Evolutionary conservation across 2,797 vertebrate species (phyloP).

Genomic region (Anguilla megastoma): DNA sequence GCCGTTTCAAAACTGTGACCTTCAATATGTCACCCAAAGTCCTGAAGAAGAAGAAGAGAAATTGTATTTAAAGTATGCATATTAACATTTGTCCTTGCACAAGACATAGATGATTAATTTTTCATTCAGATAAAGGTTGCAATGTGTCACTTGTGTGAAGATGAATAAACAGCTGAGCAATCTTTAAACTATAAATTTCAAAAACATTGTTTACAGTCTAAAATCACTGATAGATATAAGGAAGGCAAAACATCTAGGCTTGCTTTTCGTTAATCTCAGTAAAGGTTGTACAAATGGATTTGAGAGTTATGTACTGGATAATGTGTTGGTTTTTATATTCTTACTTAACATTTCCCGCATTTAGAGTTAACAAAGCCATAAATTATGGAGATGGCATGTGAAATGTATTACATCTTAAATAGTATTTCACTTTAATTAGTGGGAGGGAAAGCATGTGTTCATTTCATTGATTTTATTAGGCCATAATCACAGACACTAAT

Average conservation of each 20-base stretch:
- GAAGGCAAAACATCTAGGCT: not conserved
- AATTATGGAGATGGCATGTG: not conserved
- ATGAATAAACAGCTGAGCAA: not conserved
- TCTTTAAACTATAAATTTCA: not conserved
- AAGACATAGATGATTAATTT: too few species aligned
- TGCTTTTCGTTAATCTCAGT: not conserved
- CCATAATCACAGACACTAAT: not conserved
- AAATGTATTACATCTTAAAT: not conserved
- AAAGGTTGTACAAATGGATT: not conserved
- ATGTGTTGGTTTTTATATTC: not conserved
- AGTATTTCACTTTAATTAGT: not conserved
- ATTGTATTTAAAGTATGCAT: too few species aligned
- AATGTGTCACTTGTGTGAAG: not conserved
- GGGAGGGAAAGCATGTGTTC: not conserved
- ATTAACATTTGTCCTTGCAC: too few species aligned
- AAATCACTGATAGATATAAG: not conserved
- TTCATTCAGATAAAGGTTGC: not conserved
- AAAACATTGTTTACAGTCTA: not conserved
- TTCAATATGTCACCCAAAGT: too few species aligned
- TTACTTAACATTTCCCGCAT: not conserved
- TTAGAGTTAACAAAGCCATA: not conserved
- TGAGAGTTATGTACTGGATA: not conserved
- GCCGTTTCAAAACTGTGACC: not conserved
- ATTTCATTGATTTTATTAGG: not conserved
- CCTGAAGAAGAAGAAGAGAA: too few species aligned